Evolutionary conservation across 2,888 invertebrate genomes (phyloP).

Genomic region (Trichopoda pennipes): DNA sequence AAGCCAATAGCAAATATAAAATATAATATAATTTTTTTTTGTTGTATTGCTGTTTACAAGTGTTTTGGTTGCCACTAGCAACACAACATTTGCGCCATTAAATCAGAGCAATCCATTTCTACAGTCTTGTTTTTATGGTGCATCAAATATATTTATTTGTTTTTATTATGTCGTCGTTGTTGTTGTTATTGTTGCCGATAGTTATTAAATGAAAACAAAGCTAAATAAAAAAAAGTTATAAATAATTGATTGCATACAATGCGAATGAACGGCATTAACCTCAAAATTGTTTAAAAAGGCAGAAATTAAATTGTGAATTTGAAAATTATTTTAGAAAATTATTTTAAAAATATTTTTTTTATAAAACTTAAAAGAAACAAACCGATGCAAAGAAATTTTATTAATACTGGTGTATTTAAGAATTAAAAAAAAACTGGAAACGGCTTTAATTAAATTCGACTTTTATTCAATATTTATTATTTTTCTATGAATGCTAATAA

Average conservation of each 20-base stretch:
- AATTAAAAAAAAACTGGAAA: too few relatives aligned
- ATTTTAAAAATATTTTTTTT: background rate
- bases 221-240: constrained; percentile 45
- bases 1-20: too few relatives aligned
- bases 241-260: constrained; percentile 61
- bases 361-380: background rate
- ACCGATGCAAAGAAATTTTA: too few relatives aligned
- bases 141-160: background rate
- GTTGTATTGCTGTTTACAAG: too few relatives aligned
- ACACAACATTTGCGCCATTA: constrained; percentile 17
- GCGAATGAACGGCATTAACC: constrained; percentile 77
- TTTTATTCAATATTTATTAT: too few relatives aligned
- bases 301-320: constrained; percentile 16
- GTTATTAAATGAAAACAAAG: constrained; percentile 47
- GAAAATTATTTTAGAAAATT: constrained; percentile 5
- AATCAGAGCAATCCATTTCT: constrained; percentile 5
- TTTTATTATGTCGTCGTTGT: constrained; percentile 1
- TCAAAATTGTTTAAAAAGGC: constrained; percentile 45
- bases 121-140: constrained; percentile 20
- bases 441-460: too few relatives aligned
- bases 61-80: constrained; percentile 13
- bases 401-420: too few relatives aligned
- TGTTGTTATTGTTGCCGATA: constrained; percentile 20
- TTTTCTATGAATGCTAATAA: too few relatives aligned
- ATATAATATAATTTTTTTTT: too few relatives aligned